A percentile compares a stretch with the other conserved stretches of the same genome.
Evolutionary conservation across 2,888 invertebrate genomes (phyloP).

Genomic region (Pristionchus maxplancki): DNA sequence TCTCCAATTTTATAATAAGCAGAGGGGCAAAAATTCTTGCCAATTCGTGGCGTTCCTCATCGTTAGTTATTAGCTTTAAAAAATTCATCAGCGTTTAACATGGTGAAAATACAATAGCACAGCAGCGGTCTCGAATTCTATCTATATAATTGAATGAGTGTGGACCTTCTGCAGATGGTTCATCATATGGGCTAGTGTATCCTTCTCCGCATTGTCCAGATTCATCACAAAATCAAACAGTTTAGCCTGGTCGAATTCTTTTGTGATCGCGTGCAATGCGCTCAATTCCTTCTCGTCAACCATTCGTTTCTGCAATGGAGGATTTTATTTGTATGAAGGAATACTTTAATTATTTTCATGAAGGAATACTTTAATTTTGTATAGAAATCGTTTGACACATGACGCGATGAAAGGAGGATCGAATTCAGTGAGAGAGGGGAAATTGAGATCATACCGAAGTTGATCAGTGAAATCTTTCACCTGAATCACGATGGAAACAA

Average conservation of each 20-base stretch:
- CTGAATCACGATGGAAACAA: not conserved
- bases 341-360: not conserved
- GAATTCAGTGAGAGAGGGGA: not conserved
- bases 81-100: too few species aligned
- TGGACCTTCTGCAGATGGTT: not conserved
- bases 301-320: too few species aligned
- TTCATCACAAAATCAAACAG: not conserved
- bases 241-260: not conserved
- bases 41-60: not conserved
- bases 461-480: not conserved
- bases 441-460: not conserved
- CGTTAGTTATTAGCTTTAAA: too few species aligned
- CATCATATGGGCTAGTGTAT: not conserved
- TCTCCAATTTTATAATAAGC: not conserved
- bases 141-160: too few species aligned
- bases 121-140: too few species aligned
- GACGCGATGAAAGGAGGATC: not conserved
- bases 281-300: not conserved
- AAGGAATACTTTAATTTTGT: not conserved
- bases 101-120: too few species aligned
- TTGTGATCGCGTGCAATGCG: not conserved
- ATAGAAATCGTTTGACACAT: not conserved
- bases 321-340: too few species aligned
- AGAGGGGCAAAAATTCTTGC: not conserved
- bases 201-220: not conserved